Conservation (phyloP, 2,113 vertebrate species). For the Diadophis punctatus region DNA sequence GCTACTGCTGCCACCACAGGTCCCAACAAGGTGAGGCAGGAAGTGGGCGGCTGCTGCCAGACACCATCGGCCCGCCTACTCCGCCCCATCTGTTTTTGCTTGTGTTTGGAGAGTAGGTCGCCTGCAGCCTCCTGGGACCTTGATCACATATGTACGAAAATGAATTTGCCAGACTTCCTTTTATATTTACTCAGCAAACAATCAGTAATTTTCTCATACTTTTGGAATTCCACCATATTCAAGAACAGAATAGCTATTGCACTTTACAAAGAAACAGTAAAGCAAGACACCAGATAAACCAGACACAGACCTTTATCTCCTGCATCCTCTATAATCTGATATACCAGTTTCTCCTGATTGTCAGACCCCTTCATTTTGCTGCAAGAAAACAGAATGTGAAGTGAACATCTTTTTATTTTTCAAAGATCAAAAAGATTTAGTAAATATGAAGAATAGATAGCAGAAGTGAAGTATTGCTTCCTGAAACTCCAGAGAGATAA, state of each 20-base stretch:
- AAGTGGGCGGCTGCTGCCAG: no score
- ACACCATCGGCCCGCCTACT: no score
- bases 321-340: conserved; percentile 97
- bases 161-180: neutral
- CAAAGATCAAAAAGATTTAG: neutral
- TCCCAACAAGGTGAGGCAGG: no score
- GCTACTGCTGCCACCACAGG: no score
- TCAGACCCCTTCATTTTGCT: conserved; percentile 99
- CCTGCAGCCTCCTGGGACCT: neutral
- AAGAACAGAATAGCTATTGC: neutral
- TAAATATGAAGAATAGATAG: neutral
- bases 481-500: neutral
- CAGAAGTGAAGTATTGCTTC: neutral
- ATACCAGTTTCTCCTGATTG: conserved; percentile 98
- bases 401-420: neutral
- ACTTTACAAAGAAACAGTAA: neutral
- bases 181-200: neutral
- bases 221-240: neutral
- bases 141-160: neutral
- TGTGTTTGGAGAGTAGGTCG: no score
- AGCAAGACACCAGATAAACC: no score
- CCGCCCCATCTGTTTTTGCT: no score
- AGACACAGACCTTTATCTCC: conserved; percentile 88
- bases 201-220: neutral
- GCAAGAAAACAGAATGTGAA: conserved; percentile 39